Evolutionary conservation across 2,113 vertebrate species (phyloP), one percentile per base, ranked within the genome.

Genomic region (Tetrax tetrax): DNA sequence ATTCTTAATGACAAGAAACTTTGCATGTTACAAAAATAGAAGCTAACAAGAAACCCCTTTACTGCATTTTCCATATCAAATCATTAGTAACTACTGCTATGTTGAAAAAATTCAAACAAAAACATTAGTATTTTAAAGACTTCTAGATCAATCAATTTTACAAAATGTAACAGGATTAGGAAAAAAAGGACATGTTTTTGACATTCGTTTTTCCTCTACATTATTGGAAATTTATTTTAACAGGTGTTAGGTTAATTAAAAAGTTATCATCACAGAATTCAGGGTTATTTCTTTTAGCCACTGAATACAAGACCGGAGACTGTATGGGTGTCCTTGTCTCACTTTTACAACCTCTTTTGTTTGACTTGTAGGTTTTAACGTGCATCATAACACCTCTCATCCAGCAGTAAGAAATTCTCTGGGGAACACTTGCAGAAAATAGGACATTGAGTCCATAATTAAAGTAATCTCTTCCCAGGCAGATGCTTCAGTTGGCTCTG

Each of bases 381-480:
- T 96, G 95, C 95, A 98, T 96, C 94, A 92, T 97, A 96, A 98
- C 94, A 97, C 96, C 96, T 98, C 97, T 98, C 89, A 93, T 97
- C 93, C 95, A 22, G 96, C 94, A 97, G 95, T 81, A 98, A 97
- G 97, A 95, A 95, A 89, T 94, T 97, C 98, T 98, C 98, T 90
- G 72, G 98, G 97, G 98, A 98, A 96, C 97, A 97, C 98, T 98
- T 97, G 97, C 97, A 97, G 97, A 98, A 98, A 98, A 98, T 98
- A 98, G 97, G 98, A 98, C 98, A 98, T 92, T 98, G 98, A 98
- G 98, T 97, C 98, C 97, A 98, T 98, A 98, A 98, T 98, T 98
- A 98, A 98, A 98, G 97, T 98, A 98, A 98, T 98, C 98, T 98
- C 98, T 98, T 98, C 91, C 97, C 97, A 97, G 97, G 98, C 98